Base-by-base conservation (phyloP, 2,888 invertebrate genomes). In the Tinea pellionella region DNA sequence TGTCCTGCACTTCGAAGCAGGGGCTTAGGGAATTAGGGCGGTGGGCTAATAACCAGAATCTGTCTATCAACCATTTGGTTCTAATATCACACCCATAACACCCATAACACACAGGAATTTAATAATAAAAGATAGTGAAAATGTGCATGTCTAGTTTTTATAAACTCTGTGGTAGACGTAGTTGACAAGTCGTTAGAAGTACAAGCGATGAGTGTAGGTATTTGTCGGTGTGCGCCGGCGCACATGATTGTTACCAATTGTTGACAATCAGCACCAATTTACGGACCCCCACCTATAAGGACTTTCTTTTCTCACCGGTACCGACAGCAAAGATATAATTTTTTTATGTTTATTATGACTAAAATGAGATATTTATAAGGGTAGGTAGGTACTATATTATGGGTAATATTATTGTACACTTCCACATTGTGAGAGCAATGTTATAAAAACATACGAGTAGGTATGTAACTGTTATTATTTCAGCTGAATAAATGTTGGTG, bases 251-350 rank as follows among this genome's bases (percentile, higher is more conserved):
- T 69, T 63, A 65, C 66, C 84, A 85, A 85, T 85, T 85, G 85
- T 68, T 70, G 72, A 69, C 84, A 85, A 85, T 85, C 82, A 84
- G 75, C 78, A 74, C 70, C 84, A 85, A 85, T 84, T 85, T 75
- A 69, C 71, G 69, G 66, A 64, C 64, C 64, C 65, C 66, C 64
- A 65, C 60, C 64, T 65, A 62, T 64, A 61, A 62, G 61, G 61
- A 74, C 85, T 85, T 85, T 85, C 85, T 73, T 80, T 80, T 82
- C 80, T 81, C 82, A 84, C 82, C 76, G 79, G 82, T 80, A 83
- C 77, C 67, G 65, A 41, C 62, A 60, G 1, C 9, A 47, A 47
- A 47, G 13, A 13, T 15, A 47, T 13, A 0, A 60, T 24, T 24
- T 24, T 62, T 74, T 6, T 13, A 47, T n/a, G 42, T 42, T 42